Percentiles rank a stretch among this genome's conserved stretches.
phyloP scores from a whole-genome alignment of 2,113 vertebrate genomes.

The Pelodiscus sinensis region DNA sequence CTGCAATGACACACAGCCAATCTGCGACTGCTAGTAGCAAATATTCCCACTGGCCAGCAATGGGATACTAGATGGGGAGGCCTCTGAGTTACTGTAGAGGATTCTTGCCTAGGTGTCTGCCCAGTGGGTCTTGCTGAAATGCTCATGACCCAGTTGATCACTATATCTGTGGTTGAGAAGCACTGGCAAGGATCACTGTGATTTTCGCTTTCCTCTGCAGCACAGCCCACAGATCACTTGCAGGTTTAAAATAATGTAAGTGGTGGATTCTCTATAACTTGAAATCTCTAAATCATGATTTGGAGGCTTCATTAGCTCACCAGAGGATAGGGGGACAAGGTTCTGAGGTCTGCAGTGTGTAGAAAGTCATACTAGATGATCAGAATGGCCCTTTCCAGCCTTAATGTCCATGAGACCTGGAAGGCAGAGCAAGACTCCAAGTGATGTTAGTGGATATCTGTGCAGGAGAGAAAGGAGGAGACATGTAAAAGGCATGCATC shows the following conservation, averaged over 20 bases:
- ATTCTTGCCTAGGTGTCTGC: not conserved
- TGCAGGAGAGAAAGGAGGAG: not conserved
- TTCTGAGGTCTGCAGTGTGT: not conserved
- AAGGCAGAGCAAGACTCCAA: not conserved
- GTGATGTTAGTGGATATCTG: fast-evolving
- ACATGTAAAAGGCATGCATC: not conserved
- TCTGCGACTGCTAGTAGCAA: not conserved
- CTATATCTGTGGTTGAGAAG: not conserved
- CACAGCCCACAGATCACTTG: not conserved
- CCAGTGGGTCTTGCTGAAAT: not conserved
- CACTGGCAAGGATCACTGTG: not conserved
- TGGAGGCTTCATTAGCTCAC: not conserved
- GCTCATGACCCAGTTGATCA: not conserved
- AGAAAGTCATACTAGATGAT: not conserved
- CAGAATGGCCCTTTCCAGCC: not conserved
- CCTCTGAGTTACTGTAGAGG: not conserved
- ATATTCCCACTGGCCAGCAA: not conserved
- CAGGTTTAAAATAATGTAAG: not conserved
- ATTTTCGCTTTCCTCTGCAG: not conserved
- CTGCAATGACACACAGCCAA: not conserved
- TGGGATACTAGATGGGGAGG: not conserved
- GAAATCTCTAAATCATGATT: not conserved
- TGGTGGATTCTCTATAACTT: not conserved
- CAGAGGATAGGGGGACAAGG: not conserved
- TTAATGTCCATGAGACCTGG: not conserved